A percentile compares a stretch with the other conserved stretches of the same genome.
These are phyloP conservation scores for Notiomystis cincta DNA, from an alignment of 2,113 vertebrate genomes.

Conservation along the genomic window DNA sequence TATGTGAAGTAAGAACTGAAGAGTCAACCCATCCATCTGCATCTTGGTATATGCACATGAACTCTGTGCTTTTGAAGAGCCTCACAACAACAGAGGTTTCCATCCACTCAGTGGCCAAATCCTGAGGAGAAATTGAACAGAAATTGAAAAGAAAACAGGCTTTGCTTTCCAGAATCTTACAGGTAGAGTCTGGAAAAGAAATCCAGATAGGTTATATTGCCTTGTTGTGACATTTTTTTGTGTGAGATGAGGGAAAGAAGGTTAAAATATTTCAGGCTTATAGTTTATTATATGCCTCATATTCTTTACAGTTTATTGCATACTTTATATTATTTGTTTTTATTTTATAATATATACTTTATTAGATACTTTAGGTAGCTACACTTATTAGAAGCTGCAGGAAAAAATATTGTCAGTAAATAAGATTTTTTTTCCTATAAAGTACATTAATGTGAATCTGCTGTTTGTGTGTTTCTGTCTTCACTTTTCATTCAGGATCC, in stretches of 20 bases:
- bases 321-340: not conserved
- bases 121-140: not conserved
- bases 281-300: not conserved
- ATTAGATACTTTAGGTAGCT: not conserved
- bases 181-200: not conserved
- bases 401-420: not conserved
- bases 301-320: not conserved
- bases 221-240: not conserved
- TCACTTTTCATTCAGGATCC: not conserved
- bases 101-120: fast-evolving
- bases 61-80: not conserved
- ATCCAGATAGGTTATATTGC: not conserved
- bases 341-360: not conserved
- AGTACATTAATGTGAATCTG: not conserved
- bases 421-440: not conserved
- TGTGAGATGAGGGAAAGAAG: not conserved
- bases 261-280: not conserved
- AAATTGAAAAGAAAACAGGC: not conserved
- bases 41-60: not conserved
- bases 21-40: not conserved
- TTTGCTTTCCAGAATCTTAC: not conserved
- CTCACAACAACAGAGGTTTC: not conserved
- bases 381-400: not conserved
- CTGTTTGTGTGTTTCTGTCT: not conserved
- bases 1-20: not conserved